Evolutionary conservation across 2,797 vertebrate species (phyloP), one percentile per base, ranked within the genome.

Genomic region (Sus cebifrons): DNA sequence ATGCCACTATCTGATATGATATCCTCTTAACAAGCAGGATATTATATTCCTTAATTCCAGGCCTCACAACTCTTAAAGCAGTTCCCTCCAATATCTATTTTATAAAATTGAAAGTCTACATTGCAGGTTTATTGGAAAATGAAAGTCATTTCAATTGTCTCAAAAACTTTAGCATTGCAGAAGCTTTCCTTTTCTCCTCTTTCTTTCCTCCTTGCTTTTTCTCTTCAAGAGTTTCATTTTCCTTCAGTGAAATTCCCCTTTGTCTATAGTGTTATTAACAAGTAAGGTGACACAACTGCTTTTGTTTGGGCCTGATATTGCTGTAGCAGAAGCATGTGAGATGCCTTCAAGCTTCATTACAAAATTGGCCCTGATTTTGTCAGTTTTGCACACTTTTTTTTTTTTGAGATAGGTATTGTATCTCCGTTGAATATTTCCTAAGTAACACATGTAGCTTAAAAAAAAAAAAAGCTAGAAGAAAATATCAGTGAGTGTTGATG

Each of bases 1-100:
- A 94, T 91, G 67, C 88, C 73, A 89, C 67, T 89, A 32, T 85
- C 71, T 64, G 32, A 60, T 84, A 64, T 44, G n/a, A 40, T 62
- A 75, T 74, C 10, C 27, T 91, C 79, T 94, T 77, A 74, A 75
- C 27, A 49, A 56, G 23, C n/a, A 85, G 83, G 54, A 56, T 84
- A 79, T 71, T 95, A 54, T 79, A 32, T 62, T 84, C 36, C 65
- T 88, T 79, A 58, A 18, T 79, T 84, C 40, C 12, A 68, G 65
- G 9, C 21, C 16, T 85, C 44, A 74, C 56, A n/a, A 62, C 40
- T 91, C n/a, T 74, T 67, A 85, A 74, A 60, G 87, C 40, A 74
- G 12, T 94, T 94, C 62, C 6, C 2, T 73, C 54, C 1, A 40
- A 44, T 79, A 58, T 64, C n/a, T 95, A 10, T 73, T 85, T 88